Conservation (phyloP, 2,113 vertebrate genomes). For the Xerus inauris region DNA sequence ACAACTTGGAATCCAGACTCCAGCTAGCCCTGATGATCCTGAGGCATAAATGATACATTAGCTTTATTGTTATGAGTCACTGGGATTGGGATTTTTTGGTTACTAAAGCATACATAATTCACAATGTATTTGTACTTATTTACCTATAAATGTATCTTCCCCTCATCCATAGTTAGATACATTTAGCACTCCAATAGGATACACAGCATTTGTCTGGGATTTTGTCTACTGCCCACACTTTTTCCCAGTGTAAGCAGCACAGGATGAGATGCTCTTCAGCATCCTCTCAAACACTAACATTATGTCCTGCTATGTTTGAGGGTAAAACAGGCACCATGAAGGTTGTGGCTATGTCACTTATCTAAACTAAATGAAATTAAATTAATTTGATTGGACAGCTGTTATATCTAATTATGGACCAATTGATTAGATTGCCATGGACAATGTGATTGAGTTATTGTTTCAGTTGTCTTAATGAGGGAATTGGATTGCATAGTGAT, state of each 20-base stretch:
- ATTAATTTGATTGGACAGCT: constrained; percentile 61
- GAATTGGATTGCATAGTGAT: constrained; percentile 45
- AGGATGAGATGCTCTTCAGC: neutral
- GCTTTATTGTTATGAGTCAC: neutral
- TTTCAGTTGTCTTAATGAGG: constrained; percentile 56
- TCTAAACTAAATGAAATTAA: constrained; percentile 53
- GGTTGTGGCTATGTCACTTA: constrained; percentile 10
- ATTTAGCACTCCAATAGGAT: neutral
- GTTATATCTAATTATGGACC: constrained; percentile 50
- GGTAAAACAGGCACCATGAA: neutral
- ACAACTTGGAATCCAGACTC: neutral
- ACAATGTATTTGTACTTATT: neutral
- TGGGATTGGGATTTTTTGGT: neutral
- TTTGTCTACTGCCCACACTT: neutral
- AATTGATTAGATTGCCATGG: constrained; percentile 60
- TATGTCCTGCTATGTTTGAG: neutral
- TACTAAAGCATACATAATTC: neutral
- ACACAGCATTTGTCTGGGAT: neutral
- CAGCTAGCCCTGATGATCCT: no score
- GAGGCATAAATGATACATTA: neutral
- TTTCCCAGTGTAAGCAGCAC: neutral
- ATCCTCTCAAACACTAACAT: neutral
- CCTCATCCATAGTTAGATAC: neutral
- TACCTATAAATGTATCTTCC: neutral
- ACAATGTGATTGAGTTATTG: constrained; percentile 55